These are phyloP conservation scores for Tenthredo distinguenda DNA, from an alignment of 2,888 invertebrate genomes.

Conservation along the genomic window DNA sequence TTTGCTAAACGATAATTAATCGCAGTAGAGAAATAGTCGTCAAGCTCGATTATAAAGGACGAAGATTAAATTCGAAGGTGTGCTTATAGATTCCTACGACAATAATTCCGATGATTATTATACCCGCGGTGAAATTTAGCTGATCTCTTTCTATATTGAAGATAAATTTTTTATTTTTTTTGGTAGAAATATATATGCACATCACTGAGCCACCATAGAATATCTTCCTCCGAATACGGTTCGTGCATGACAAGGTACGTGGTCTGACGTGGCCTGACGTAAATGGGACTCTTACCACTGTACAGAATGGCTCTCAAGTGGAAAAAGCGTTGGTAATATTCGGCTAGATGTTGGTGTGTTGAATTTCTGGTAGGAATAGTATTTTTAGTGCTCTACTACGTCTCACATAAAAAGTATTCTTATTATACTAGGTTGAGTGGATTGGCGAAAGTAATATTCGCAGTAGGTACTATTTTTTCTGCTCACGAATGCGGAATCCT, in stretches of 20 bases:
- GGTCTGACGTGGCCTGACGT: slow-evolving; percentile 16
- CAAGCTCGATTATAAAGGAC: background rate
- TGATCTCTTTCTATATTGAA: background rate
- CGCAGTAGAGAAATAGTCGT: background rate
- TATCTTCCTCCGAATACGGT: background rate
- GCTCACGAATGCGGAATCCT: background rate
- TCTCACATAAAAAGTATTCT: slow-evolving; percentile 15
- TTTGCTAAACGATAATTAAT: background rate
- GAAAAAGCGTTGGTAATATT: slow-evolving; percentile 5
- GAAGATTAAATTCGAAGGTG: background rate
- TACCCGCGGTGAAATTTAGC: background rate
- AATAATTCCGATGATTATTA: background rate
- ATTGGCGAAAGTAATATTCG: slow-evolving; percentile 17
- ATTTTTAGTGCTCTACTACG: slow-evolving; percentile 4
- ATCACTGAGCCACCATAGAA: background rate
- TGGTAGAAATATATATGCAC: background rate
- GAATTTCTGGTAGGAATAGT: slow-evolving; percentile 12
- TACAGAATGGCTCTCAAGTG: background rate
- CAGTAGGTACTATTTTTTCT: background rate
- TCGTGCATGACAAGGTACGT: background rate
- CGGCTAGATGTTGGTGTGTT: background rate
- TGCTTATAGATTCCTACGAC: background rate
- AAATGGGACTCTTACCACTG: slow-evolving; percentile 24
- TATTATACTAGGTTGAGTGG: background rate
- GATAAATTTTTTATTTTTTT: background rate